Base-by-base conservation (phyloP, 2,888 invertebrate species). In the Drosophila tanythrix region DNA sequence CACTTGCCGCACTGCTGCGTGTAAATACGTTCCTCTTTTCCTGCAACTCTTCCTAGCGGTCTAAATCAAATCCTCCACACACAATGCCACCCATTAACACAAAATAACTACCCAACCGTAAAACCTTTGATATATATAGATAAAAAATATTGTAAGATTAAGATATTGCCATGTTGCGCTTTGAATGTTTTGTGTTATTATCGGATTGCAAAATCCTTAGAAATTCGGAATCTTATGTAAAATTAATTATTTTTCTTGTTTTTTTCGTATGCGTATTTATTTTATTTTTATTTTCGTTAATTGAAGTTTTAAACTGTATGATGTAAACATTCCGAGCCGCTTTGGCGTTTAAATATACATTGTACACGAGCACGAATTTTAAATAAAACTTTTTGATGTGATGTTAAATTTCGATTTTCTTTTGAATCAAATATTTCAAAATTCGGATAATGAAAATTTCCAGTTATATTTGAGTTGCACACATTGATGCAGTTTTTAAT, bases 261-360 rank as follows among this genome's bases (percentile, higher is more conserved):
- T 79, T 80, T 62, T 56, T 70, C 52, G 60, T 60, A 70, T 59
- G 57, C 40, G 51, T 74, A 67, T 70, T 71, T 72, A 74, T 74
- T 84, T 38, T 66, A 61, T 35, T 27, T 48, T 46, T 8, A 18
- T 40, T 61, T 64, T 72, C 36, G 53, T 64, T 57, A 63, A 68
- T 64, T 79, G 69, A 58, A 64, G 69, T 64, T 15, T 27, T 53
- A 65, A 70, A 48, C 46, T 63, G 40, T 78, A 65, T 74, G 53
- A 66, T 71, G 80, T 72, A 63, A 80, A 74, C 85, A 89, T 86
- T 86, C 90, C 90, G 85, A 82, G 81, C 70, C 73, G 76, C 60
- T 71, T 70, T 64, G 59, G 58, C 74, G 69, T 59, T 36, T 65
- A 50, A 57, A 57, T 74, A 27, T 21, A 64, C 72, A 15, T 7